Evolutionary conservation across 2,113 vertebrate species (phyloP), one percentile per base, ranked within the genome.

Genomic region (Electrona antarctica): DNA sequence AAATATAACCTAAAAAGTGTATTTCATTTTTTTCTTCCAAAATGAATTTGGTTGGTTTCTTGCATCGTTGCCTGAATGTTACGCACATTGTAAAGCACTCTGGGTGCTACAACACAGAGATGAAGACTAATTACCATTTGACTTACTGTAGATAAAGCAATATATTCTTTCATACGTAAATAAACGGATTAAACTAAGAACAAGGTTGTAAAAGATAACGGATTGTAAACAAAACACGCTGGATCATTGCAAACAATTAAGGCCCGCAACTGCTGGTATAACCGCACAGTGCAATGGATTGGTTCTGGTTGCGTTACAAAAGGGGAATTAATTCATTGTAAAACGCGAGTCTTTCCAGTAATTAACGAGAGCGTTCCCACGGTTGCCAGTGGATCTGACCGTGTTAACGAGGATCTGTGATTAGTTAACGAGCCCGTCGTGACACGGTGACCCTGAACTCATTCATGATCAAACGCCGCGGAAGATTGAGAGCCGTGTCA

Each of bases 351-450:
- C 4, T 7, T 12, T 54, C 33, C 8, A 61, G 55, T 51, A 59
- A 67, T 77, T 70, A 69, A 67, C 45, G 15, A 60, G 57, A 60
- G 11, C 46, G 11, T 65, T 73, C 11, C 8, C 56, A 51, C n/a
- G 14, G 41, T 11, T 33, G 49, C 21, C 10, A 6, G 14, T 51
- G 7, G 3, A n/a, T 73, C 33, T 12, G 57, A 46, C 21, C 72
- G 50, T 48, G 67, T 66, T 67, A 79, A 67, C 62, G 33, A 45
- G 52, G n/a, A 11, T 58, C 5, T 71, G 54, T 64, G 71, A 78
- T 60, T 73, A 69, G 47, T 79, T 83, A 86, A 81, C 65, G 63
- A 81, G 74, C 64, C 67, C 1, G n/a, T 69, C 67, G 60, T 1
- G 46, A 72, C 64, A 59, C 63, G 13, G 7, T 1, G 9, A 77